Conservation (phyloP, 1,140 invertebrate genomes). For the Hyposmocoma kahamanoa region DNA sequence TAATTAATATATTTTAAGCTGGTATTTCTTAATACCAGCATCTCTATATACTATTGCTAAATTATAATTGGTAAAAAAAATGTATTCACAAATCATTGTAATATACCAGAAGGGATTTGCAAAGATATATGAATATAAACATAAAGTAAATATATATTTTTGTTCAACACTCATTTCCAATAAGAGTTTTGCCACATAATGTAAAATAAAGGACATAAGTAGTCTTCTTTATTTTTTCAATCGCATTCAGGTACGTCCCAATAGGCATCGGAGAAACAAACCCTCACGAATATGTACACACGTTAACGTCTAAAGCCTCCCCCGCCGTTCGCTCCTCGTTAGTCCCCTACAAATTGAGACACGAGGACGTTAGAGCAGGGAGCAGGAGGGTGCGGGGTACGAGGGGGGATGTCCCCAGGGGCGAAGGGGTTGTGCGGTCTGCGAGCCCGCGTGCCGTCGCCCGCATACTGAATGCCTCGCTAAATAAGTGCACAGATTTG, state of each 20-base stretch:
- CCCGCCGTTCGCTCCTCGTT: constrained; percentile 28
- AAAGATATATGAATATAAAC: too few species aligned
- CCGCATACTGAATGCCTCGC: constrained; percentile 1
- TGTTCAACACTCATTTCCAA: too few species aligned
- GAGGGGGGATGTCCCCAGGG: constrained; percentile 1
- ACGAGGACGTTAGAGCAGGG: constrained; percentile 12
- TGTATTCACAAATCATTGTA: too few species aligned
- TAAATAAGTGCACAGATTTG: constrained; percentile 3
- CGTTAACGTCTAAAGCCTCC: constrained; percentile 18
- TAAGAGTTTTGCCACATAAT: too few species aligned
- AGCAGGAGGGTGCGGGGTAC: not conserved
- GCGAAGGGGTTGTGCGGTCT: constrained; percentile 5
- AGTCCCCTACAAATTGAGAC: constrained; percentile 20
- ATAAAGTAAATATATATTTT: too few species aligned
- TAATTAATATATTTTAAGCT: too few species aligned
- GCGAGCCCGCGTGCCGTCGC: not conserved
- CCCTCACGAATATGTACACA: constrained; percentile 19
- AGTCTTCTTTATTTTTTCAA: not conserved
- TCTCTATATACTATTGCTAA: too few species aligned
- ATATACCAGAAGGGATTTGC: too few species aligned
- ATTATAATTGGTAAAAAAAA: too few species aligned
- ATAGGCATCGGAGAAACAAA: not conserved
- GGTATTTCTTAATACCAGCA: too few species aligned
- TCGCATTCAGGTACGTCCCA: not conserved
- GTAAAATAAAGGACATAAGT: too few species aligned